Evolutionary conservation across 1,140 invertebrate species (phyloP).

Genomic region (Ostrea denselamellosa): DNA sequence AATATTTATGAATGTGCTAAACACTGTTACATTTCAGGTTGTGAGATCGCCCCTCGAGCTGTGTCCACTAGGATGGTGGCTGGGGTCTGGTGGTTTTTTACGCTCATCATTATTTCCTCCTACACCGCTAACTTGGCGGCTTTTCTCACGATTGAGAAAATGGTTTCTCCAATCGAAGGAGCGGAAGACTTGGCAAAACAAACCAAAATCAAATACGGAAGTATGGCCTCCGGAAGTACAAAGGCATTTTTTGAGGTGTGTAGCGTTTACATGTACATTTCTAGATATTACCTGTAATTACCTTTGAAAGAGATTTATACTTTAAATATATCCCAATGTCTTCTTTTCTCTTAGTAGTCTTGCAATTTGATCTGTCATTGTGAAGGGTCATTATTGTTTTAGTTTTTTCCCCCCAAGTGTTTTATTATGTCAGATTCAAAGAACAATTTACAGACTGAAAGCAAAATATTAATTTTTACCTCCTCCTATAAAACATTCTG

Average conservation of each 20-base stretch:
- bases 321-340: too few species aligned
- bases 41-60: conserved; percentile 80
- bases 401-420: too few species aligned
- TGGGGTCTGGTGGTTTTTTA: conserved; percentile 99
- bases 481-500: too few species aligned
- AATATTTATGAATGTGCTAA: neutral
- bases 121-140: conserved; percentile 99
- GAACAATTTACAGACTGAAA: too few species aligned
- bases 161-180: conserved; percentile 97
- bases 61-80: conserved; percentile 96
- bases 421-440: too few species aligned
- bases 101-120: conserved; percentile 97
- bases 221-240: conserved; percentile 90
- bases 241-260: conserved; percentile 89
- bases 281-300: too few species aligned
- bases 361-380: too few species aligned
- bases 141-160: conserved; percentile 94
- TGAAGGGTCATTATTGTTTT: too few species aligned
- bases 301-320: too few species aligned
- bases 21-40: conserved; percentile 65
- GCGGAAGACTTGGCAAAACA: conserved; percentile 95
- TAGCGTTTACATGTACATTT: neutral
- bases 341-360: too few species aligned
- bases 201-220: conserved; percentile 97
- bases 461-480: too few species aligned